These are phyloP conservation scores for Oxygymnocypris stewartii DNA, from an alignment of 2,113 vertebrate species.

Conservation along the genomic window DNA sequence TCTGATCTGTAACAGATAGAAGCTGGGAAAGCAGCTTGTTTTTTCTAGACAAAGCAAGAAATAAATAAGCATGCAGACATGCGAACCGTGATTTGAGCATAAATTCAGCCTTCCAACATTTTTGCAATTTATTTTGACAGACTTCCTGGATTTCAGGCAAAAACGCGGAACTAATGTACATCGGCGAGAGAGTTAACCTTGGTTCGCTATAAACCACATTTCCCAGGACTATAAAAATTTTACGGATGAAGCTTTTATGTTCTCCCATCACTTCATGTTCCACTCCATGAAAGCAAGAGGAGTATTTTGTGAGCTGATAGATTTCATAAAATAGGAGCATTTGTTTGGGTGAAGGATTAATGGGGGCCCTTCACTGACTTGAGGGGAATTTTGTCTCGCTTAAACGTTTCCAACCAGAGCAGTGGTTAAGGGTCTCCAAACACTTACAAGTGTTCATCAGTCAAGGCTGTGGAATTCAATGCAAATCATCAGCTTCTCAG, in stretches of 20 bases:
- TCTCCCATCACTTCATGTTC: neutral
- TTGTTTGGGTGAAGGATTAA: neutral
- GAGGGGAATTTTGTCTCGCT: constrained; percentile 11
- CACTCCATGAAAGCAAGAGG: neutral
- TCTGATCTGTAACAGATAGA: neutral
- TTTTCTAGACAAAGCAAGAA: neutral
- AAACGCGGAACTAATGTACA: constrained; percentile 33
- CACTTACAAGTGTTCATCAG: neutral
- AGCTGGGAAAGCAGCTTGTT: neutral
- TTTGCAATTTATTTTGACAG: constrained; percentile 29
- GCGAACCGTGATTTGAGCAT: neutral
- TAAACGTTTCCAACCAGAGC: constrained; percentile 11
- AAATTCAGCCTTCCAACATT: constrained; percentile 26
- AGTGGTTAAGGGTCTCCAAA: constrained; percentile 14
- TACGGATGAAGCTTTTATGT: neutral
- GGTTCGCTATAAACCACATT: constrained; percentile 12
- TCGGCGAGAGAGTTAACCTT: constrained; percentile 14
- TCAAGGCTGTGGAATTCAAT: constrained; percentile 4
- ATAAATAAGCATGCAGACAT: neutral
- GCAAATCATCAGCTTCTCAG: constrained; percentile 32
- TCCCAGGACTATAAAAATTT: neutral
- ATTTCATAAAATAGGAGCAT: constrained; percentile 8
- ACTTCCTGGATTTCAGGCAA: constrained; percentile 11
- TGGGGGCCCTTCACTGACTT: neutral
- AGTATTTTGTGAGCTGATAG: constrained; percentile 12